Evolutionary conservation across 1,140 invertebrate genomes (phyloP).

Genomic region (Saxidomus purpurata): DNA sequence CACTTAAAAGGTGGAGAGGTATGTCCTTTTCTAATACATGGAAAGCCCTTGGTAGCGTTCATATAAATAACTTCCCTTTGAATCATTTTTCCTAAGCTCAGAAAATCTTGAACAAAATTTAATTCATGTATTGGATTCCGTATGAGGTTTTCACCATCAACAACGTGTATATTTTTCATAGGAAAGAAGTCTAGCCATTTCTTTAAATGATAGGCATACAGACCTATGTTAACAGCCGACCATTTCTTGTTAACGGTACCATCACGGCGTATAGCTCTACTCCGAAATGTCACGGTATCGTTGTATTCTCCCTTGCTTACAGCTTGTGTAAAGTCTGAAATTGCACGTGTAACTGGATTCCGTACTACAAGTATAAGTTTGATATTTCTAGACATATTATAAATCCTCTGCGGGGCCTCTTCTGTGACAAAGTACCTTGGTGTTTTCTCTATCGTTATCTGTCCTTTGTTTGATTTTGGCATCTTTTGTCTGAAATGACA

Average conservation of each 20-base stretch:
- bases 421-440: conserved; percentile 96
- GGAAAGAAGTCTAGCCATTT: conserved; percentile 95
- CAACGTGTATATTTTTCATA: conserved; percentile 92
- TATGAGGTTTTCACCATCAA: conserved; percentile 95
- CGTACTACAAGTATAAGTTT: conserved; percentile 95
- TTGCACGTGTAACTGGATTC: conserved; percentile 95
- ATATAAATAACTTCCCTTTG: conserved; percentile 97
- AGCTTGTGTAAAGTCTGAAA: conserved; percentile 95
- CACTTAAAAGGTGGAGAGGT: conserved; percentile 93
- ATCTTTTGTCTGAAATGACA: conserved; percentile 88
- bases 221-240: conserved; percentile 94
- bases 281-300: conserved; percentile 93
- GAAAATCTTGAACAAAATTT: conserved; percentile 93
- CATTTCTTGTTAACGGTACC: conserved; percentile 92
- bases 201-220: conserved; percentile 93
- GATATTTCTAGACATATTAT: conserved; percentile 93
- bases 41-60: conserved; percentile 97
- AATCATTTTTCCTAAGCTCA: conserved; percentile 93
- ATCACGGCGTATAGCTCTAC: conserved; percentile 89
- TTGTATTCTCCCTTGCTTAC: conserved; percentile 84
- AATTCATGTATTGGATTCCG: conserved; percentile 94
- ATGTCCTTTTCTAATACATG: conserved; percentile 93
- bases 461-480: conserved; percentile 93
- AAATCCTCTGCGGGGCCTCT: conserved; percentile 93
- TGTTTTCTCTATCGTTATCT: conserved; percentile 97